Evolutionary conservation across 2,888 invertebrate species (phyloP), one percentile per base, ranked within the genome.

Genomic region (Azorinus chamasolen): DNA sequence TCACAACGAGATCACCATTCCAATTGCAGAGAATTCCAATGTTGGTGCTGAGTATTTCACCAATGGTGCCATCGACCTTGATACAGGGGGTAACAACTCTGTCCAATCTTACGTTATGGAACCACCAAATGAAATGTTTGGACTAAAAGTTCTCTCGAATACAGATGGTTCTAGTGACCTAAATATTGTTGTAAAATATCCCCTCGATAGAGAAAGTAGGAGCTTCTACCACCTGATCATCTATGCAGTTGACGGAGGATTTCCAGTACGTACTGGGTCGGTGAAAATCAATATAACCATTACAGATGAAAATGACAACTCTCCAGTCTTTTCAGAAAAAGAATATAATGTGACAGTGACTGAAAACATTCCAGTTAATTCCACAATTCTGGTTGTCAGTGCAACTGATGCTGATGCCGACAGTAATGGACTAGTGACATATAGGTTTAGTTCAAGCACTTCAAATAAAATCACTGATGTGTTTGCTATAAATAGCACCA

Each of bases 341-440:
- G 79, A 77, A 46, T 90, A 89, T 65, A 79, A 84, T 39, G 78
- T 84, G 16, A 82, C 82, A 20, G 80, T 90, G 0, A 73, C 80
- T 53, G 90, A 90, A 79, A 88, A 89, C 57, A 72, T 69, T 5
- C 74, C 86, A 10, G 57, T 86, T 1, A 75, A 72, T 20, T 72
- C 83, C 1, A 82, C 87, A 0, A 85, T 90, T 24, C 53, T 89
- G 6, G 69, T 78, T 37, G 96, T 98, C 0, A 95, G 95, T 18
- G 98, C 98, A 0, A 95, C 95, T 3, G 98, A 99, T 91, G 95
- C 95, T 39, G 98, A 99, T 90, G 95, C 96, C 84, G 98, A 97
- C 2, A 95, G 95, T 5, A 98, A 98, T 91, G 95, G 93, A 4
- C 91, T 93, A 55, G 90, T 95, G 25, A 83, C 89, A n/a, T 94